Conservation (phyloP, 2,888 invertebrate genomes). For the Strigamia crassipes region DNA sequence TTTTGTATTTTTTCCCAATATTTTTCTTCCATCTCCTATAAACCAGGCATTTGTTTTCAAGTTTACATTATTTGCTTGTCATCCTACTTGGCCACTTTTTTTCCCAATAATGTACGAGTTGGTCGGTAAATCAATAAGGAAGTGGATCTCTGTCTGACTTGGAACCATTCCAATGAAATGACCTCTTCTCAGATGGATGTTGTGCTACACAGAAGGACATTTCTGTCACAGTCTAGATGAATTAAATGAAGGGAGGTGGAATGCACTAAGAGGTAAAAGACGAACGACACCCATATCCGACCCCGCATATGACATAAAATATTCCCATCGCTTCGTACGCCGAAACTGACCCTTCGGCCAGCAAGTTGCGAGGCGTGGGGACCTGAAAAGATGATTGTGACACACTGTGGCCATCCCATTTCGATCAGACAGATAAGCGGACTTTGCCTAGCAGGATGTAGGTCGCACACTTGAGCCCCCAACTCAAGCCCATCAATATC, state of each 20-base stretch:
- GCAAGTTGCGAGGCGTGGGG: background rate
- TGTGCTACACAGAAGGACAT: slow-evolving; percentile 37
- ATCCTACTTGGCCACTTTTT: slow-evolving; percentile 29
- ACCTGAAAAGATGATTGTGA: slow-evolving; percentile 21
- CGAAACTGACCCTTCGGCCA: slow-evolving; percentile 15
- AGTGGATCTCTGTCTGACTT: slow-evolving; percentile 37
- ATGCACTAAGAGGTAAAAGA: slow-evolving; percentile 27
- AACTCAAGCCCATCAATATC: slow-evolving; percentile 29
- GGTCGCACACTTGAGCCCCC: slow-evolving; percentile 22
- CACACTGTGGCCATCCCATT: slow-evolving; percentile 40
- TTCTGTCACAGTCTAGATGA: slow-evolving; percentile 18
- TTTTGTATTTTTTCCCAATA: background rate
- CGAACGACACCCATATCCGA: background rate
- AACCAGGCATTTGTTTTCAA: slow-evolving; percentile 31
- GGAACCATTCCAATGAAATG: slow-evolving; percentile 33
- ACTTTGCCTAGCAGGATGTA: slow-evolving; percentile 42
- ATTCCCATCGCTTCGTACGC: slow-evolving; percentile 17
- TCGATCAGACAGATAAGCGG: slow-evolving; percentile 26
- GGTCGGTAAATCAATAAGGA: slow-evolving; percentile 37
- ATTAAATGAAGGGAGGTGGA: slow-evolving; percentile 32
- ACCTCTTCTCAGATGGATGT: slow-evolving; percentile 38
- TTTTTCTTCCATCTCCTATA: slow-evolving; percentile 3
- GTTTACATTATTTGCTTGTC: slow-evolving; percentile 42
- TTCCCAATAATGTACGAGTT: slow-evolving; percentile 32
- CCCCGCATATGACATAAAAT: background rate